These are phyloP conservation scores for Trichomycterus rosablanca DNA, from an alignment of 2,113 vertebrate species.

Conservation along the genomic window DNA sequence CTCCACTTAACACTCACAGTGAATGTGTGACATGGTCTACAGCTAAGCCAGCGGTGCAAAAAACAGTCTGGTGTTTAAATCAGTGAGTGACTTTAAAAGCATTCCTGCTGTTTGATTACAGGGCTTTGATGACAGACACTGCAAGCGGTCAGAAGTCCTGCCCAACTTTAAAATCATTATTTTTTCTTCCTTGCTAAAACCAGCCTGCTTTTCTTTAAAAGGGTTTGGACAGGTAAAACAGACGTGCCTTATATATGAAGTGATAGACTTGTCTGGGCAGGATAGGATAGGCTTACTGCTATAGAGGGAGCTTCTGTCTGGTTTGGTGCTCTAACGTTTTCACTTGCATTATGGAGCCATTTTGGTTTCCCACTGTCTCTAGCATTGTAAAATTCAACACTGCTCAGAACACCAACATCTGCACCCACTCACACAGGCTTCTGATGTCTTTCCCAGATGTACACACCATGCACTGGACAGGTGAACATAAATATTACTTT, in stretches of 20 bases:
- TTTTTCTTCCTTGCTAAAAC: conserved; percentile 20
- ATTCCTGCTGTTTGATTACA: conserved; percentile 45
- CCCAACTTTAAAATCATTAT: conserved; percentile 5
- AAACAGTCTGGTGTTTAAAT: conserved; percentile 22
- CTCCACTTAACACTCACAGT: no score
- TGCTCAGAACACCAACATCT: conserved; percentile 22
- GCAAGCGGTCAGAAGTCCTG: conserved; percentile 4
- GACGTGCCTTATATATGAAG: background rate
- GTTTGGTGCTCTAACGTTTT: background rate
- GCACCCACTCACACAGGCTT: conserved; percentile 12
- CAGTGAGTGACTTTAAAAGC: conserved; percentile 33
- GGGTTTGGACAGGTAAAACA: conserved; percentile 1
- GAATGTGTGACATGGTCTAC: background rate
- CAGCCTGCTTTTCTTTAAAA: conserved; percentile 17
- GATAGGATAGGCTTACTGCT: background rate
- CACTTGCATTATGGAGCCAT: background rate
- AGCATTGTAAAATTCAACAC: no score
- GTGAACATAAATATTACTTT: conserved; percentile 29
- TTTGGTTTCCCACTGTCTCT: no score
- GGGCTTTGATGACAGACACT: conserved; percentile 29
- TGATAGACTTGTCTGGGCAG: background rate
- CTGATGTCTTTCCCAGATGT: conserved; percentile 36
- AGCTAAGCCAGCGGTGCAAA: background rate
- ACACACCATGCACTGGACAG: background rate
- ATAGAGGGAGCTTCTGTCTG: background rate